Evolutionary conservation across 2,888 invertebrate species (phyloP).

Genomic region (Meghimatium bilineatum): DNA sequence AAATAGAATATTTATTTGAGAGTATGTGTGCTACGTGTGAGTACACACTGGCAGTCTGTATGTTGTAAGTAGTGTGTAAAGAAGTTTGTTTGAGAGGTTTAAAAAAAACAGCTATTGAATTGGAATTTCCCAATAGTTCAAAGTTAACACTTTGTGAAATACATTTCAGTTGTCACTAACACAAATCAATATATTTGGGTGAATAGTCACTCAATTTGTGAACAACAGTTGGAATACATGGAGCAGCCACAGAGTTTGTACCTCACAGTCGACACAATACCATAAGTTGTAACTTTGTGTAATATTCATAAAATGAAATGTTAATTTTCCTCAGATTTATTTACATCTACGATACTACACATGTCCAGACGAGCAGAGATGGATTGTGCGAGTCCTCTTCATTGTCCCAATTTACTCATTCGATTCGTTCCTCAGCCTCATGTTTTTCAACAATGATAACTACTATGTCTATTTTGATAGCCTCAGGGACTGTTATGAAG

Average conservation of each 20-base stretch:
- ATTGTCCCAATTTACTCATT: slow-evolving; percentile 99
- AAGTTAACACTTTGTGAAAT: too few species aligned
- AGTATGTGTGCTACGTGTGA: not conserved
- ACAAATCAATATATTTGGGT: too few species aligned
- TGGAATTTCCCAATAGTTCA: too few species aligned
- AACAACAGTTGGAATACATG: too few species aligned
- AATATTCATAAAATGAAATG: not conserved
- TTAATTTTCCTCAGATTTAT: slow-evolving; percentile 87
- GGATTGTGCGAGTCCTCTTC: slow-evolving; percentile 99
- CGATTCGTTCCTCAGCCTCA: slow-evolving; percentile 97
- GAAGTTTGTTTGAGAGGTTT: too few species aligned
- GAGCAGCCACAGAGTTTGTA: too few species aligned
- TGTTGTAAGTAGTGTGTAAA: too few species aligned
- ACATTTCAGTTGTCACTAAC: too few species aligned
- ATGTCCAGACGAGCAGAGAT: slow-evolving; percentile 98
- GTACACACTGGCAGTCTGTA: not conserved
- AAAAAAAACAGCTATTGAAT: too few species aligned
- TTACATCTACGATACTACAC: slow-evolving; percentile 99
- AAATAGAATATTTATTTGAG: not conserved
- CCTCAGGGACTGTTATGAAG: slow-evolving; percentile 99
- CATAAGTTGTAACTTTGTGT: too few species aligned
- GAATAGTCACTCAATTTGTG: too few species aligned
- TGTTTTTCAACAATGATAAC: slow-evolving; percentile 98
- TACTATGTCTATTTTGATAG: slow-evolving; percentile 99
- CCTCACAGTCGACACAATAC: too few species aligned